These are phyloP conservation scores for Drosophila pseudoananassae DNA, from an alignment of 1,140 invertebrate species.

Conservation along the genomic window DNA sequence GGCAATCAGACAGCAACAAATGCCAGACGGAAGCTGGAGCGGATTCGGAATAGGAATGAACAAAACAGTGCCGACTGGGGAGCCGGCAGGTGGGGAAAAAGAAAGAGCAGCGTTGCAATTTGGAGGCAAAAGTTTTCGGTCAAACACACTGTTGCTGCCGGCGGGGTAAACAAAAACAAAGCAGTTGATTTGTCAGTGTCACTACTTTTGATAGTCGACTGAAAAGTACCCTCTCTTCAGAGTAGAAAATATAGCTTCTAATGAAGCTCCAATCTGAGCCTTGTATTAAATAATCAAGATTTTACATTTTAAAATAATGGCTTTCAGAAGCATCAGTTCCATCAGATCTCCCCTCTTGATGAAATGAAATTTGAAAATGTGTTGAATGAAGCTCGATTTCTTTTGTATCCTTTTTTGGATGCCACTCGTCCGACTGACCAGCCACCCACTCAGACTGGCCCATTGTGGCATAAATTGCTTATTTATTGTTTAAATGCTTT, in stretches of 20 bases:
- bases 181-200: not conserved
- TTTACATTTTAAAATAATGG: too few relatives aligned
- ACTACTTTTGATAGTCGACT: not conserved
- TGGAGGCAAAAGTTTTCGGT: constrained; percentile 42
- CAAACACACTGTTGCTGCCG: constrained; percentile 57
- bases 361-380: constrained; percentile 78
- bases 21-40: constrained; percentile 37
- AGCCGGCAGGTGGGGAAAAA: not conserved
- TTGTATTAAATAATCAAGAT: too few relatives aligned
- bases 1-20: constrained; percentile 80
- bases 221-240: not conserved
- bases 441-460: constrained; percentile 16
- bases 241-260: not conserved
- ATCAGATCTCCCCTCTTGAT: constrained; percentile 51
- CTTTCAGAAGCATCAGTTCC: not conserved
- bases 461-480: constrained; percentile 72
- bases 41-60: constrained; percentile 6
- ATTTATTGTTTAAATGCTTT: constrained; percentile 79
- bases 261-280: not conserved
- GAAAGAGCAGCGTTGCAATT: constrained; percentile 46
- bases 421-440: constrained; percentile 10
- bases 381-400: constrained; percentile 32
- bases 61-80: not conserved
- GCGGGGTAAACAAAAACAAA: constrained; percentile 38
- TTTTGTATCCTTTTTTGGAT: constrained; percentile 59